phyloP scores from a whole-genome alignment of 2,113 vertebrate species.

The Pedetes capensis region DNA sequence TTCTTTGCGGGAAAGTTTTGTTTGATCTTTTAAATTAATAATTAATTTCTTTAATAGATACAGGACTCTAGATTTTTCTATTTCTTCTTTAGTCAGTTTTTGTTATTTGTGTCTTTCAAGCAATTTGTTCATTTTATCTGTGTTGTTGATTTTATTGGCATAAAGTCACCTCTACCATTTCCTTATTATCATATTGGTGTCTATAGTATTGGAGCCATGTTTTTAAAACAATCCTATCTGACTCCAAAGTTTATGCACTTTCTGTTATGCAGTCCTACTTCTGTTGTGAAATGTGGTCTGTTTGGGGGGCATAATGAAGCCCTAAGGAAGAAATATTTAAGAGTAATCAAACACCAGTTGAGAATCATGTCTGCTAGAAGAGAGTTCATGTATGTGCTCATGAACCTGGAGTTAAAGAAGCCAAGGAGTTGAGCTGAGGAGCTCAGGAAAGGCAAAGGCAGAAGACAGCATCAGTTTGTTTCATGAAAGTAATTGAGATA shows the following conservation, averaged over 20 bases:
- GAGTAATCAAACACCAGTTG: not conserved
- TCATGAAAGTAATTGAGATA: not conserved
- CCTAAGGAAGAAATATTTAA: not conserved
- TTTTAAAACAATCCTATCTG: not conserved
- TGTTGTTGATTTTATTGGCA: not conserved
- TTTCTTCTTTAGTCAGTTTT: not conserved
- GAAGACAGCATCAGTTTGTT: not conserved
- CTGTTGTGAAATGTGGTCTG: not conserved
- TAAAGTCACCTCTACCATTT: not conserved
- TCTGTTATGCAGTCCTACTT: not conserved
- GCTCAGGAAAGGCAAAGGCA: not conserved
- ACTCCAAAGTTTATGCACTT: not conserved
- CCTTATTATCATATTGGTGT: not conserved
- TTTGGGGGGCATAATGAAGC: not conserved
- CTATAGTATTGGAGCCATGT: not conserved
- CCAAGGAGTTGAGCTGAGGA: not conserved
- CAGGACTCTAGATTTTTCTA: not conserved
- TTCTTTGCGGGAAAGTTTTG: constrained; percentile 8
- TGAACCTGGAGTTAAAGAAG: not conserved
- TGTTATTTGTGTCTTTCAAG: not conserved
- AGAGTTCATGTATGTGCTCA: not conserved
- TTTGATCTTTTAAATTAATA: not conserved
- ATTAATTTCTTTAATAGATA: not conserved
- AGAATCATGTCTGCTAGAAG: not conserved
- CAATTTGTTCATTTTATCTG: not conserved